Conservation (phyloP, 2,797 vertebrate genomes). For the Nannoperca australis region DNA sequence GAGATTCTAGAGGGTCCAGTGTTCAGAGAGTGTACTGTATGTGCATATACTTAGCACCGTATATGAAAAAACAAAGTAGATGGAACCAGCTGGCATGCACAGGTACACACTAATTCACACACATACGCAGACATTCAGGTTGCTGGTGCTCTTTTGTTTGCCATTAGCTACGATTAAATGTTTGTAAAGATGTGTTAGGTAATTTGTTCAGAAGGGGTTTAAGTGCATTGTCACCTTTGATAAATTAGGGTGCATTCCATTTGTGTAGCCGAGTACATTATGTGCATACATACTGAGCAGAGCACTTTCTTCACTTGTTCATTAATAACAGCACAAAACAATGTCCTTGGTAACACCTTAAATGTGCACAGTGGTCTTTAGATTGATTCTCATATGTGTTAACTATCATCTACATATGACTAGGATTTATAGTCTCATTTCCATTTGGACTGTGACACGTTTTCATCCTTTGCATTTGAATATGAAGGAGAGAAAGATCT, state of each 20-base stretch:
- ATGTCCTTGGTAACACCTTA: neutral
- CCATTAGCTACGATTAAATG: slow-evolving; percentile 64
- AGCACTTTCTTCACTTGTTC: slow-evolving; percentile 33
- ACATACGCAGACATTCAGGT: neutral
- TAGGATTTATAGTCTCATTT: neutral
- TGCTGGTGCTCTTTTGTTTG: slow-evolving; percentile 52
- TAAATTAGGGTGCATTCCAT: slow-evolving; percentile 63
- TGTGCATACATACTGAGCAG: slow-evolving; percentile 44
- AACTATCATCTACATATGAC: neutral
- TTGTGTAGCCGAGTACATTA: slow-evolving; percentile 57
- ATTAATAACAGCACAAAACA: slow-evolving; percentile 37
- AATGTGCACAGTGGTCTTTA: slow-evolving; percentile 9
- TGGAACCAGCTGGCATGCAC: neutral
- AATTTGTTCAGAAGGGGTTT: slow-evolving; percentile 68
- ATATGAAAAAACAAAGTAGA: neutral
- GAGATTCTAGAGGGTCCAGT: slow-evolving; percentile 32
- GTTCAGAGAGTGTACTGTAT: slow-evolving; percentile 2
- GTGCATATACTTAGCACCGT: slow-evolving; percentile 15
- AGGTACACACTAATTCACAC: slow-evolving; percentile 17
- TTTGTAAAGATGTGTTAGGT: slow-evolving; percentile 66
- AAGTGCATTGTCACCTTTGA: slow-evolving; percentile 71
- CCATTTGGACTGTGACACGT: neutral
- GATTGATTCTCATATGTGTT: neutral
- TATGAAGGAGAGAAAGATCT: slow-evolving; percentile 44
- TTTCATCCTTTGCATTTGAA: neutral